phyloP scores from a whole-genome alignment of 1,140 invertebrate genomes.

The Drosophila murphyi region DNA sequence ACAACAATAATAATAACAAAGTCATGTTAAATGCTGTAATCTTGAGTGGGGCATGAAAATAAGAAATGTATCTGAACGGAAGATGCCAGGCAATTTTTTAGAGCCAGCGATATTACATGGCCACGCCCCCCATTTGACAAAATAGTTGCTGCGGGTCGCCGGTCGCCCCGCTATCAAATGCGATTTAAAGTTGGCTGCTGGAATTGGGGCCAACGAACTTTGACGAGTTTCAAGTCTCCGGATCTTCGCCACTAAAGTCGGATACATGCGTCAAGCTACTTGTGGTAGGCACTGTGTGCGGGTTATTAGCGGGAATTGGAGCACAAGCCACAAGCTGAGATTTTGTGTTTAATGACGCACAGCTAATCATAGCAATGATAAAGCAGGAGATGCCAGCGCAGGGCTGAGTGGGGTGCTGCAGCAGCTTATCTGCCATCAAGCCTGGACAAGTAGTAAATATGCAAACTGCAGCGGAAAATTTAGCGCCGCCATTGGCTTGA shows the following conservation, averaged over 20 bases:
- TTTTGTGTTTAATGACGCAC: constrained; percentile 45
- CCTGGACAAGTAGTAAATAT: constrained; percentile 21
- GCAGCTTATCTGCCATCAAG: constrained; percentile 31
- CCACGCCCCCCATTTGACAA: constrained; percentile 36
- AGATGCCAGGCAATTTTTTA: constrained; percentile 44
- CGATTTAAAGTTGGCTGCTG: constrained; percentile 35
- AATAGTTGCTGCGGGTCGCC: constrained; percentile 20
- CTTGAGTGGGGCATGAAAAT: constrained; percentile 26
- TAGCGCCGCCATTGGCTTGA: constrained; percentile 9
- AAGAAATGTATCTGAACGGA: constrained; percentile 39
- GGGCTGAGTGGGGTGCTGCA: neutral
- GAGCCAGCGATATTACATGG: constrained; percentile 11
- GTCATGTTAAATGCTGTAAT: constrained; percentile 53
- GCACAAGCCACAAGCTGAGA: constrained; percentile 47
- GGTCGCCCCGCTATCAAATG: constrained; percentile 41
- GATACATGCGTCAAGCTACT: constrained; percentile 23
- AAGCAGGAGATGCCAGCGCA: neutral
- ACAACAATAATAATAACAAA: constrained; percentile 44
- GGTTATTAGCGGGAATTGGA: constrained; percentile 62
- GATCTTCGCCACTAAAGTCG: constrained; percentile 4
- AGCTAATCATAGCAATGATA: constrained; percentile 24
- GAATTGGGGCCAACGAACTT: constrained; percentile 76
- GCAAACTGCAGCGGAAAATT: constrained; percentile 28
- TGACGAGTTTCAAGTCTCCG: constrained; percentile 12
- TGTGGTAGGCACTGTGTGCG: constrained; percentile 13